Evolutionary conservation across 2,888 invertebrate genomes (phyloP).

Genomic region (Drosophila neonasuta): DNA sequence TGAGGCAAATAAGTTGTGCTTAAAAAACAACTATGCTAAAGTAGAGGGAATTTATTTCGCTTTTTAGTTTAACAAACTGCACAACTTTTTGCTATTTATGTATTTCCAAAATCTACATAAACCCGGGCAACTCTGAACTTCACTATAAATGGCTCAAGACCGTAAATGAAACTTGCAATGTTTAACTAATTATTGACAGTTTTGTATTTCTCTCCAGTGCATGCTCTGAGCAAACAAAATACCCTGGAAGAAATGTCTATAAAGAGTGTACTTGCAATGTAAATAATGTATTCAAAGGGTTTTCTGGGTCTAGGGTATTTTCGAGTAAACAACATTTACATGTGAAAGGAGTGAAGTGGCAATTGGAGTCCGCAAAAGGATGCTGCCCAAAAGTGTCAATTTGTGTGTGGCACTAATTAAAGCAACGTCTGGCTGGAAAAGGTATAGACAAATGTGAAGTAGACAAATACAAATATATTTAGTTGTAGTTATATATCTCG

Average conservation of each 20-base stretch:
- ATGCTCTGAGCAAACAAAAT: not conserved
- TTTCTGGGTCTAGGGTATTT: conserved; percentile 1
- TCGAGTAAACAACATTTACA: not conserved
- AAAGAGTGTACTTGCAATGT: not conserved
- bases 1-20: no score
- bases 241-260: not conserved
- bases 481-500: not conserved
- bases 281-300: not conserved
- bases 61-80: not conserved
- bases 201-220: not conserved
- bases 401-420: conserved; percentile 37
- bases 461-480: not conserved
- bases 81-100: not conserved
- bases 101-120: not conserved
- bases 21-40: no score
- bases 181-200: not conserved
- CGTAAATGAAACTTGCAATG: not conserved
- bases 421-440: conserved; percentile 4
- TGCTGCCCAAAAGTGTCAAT: conserved; percentile 17
- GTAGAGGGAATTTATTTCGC: no score
- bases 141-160: not conserved
- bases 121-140: not conserved
- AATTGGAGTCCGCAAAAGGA: conserved; percentile 20
- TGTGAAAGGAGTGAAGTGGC: conserved; percentile 13
- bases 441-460: conserved; percentile 4